Base-by-base conservation (phyloP, 1,140 invertebrate genomes). In the Subanguina moxae region DNA sequence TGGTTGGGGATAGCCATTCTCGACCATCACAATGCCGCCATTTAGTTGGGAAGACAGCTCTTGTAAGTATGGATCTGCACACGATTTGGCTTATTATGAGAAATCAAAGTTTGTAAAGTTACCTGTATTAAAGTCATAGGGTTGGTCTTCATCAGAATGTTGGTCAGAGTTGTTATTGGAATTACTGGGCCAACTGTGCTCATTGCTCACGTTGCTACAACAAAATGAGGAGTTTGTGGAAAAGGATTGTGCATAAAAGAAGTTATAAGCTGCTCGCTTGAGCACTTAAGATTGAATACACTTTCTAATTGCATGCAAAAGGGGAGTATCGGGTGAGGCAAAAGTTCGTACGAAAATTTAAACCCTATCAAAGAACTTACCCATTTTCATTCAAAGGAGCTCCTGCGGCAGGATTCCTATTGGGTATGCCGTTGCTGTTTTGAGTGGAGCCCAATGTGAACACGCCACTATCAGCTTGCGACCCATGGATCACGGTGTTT, bases 401-500 rank as follows among this genome's bases (percentile, higher is more conserved):
- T 25, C n/a, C 48, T 7, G 48, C 15, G 8, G 48, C n/a, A 19
- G 48, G 48, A 52, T 52, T 52, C 15, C 48, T 15, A 38, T 38
- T 38, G 32, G 32, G 32, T 11, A 38, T 38, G 32, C 32, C 32
- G 11, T 38, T 38, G 48, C n/a, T 8, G 17, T 52, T 52, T 15
- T 52, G 48, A 52, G 48, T 52, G 3, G 68, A 70, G 43, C 68
- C 48, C 15, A 70, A 42, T 15, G 68, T 70, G 38, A 70, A 70
- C 9, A 70, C 68, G 15, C 68, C 68, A 46, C 68, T 70, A 21
- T 70, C 68, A 27, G 70, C 57, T 43, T 70, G 68, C 1, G 68
- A 70, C 9, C 68, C 68, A 63, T 70, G 68, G 17, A 62, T 28
- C 23, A 38, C 5, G 9, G 68, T 70, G 25, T 70, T 70, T 45